Percentiles rank a stretch among this genome's conserved stretches.
Conservation (phyloP, 2,888 invertebrate species). For the Selenia dentaria region DNA sequence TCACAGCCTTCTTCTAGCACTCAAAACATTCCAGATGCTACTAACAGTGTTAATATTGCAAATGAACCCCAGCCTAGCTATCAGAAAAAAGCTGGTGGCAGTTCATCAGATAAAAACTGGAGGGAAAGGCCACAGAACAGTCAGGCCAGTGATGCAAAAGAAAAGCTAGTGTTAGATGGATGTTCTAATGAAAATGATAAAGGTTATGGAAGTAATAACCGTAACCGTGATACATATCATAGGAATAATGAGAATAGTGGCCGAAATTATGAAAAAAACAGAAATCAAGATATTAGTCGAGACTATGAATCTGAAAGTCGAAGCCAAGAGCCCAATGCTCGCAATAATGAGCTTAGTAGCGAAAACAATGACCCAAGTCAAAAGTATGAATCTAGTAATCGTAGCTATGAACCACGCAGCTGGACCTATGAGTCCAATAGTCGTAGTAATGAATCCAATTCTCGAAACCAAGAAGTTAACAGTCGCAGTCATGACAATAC, state of each 20-base stretch:
- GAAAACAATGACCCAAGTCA: conserved; percentile 27
- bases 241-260: conserved; percentile 39
- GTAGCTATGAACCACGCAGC: conserved; percentile 24
- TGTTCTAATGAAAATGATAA: conserved; percentile 45
- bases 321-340: conserved; percentile 29
- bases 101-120: conserved; percentile 66
- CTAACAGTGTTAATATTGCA: conserved; percentile 35
- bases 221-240: conserved; percentile 42
- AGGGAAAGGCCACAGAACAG: conserved; percentile 61
- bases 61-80: conserved; percentile 41
- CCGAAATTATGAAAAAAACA: conserved; percentile 33
- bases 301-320: conserved; percentile 36
- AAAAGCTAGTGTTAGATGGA: conserved; percentile 36
- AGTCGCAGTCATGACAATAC: conserved; percentile 28
- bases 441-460: conserved; percentile 25
- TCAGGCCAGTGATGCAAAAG: conserved; percentile 41
- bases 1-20: conserved; percentile 46
- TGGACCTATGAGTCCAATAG: conserved; percentile 32
- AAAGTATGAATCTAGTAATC: conserved; percentile 29
- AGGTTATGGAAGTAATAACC: conserved; percentile 44
- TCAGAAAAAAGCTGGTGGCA: conserved; percentile 32
- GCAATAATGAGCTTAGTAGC: conserved; percentile 39
- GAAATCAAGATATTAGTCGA: conserved; percentile 13
- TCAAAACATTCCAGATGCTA: conserved; percentile 51
- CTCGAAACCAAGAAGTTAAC: conserved; percentile 34